Conservation (phyloP, 2,113 vertebrate species). For the Paracanthobrama guichenoti region DNA sequence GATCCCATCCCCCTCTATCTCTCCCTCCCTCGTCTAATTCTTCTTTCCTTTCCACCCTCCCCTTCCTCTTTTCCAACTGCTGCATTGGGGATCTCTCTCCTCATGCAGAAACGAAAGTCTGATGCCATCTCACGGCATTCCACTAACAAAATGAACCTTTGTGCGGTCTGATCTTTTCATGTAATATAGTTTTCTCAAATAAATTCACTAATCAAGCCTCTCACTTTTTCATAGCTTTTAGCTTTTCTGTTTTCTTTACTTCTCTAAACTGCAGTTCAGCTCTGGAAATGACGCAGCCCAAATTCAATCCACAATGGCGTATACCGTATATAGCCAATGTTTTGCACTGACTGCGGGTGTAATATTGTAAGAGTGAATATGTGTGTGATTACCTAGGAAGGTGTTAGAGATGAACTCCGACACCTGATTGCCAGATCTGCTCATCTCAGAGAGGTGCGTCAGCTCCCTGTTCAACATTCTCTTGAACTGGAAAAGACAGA, state of each 20-base stretch:
- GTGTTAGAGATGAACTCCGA: constrained; percentile 95
- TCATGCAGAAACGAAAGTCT: constrained; percentile 33
- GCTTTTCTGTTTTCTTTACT: not conserved
- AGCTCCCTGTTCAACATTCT: constrained; percentile 96
- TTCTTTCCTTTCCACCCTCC: constrained; percentile 24
- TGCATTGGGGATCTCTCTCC: constrained; percentile 50
- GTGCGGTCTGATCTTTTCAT: not conserved
- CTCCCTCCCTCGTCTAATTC: not conserved
- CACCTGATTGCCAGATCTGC: constrained; percentile 94
- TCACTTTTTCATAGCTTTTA: not conserved
- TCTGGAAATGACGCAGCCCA: not conserved
- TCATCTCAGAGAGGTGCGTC: constrained; percentile 92
- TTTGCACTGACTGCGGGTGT: constrained; percentile 30
- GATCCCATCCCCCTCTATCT: constrained; percentile 31
- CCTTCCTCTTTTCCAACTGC: constrained; percentile 35
- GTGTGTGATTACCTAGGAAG: constrained; percentile 82
- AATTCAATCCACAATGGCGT: constrained; percentile 8
- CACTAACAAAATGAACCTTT: constrained; percentile 20
- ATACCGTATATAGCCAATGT: not conserved
- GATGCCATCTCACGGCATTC: constrained; percentile 28
- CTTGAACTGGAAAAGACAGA: constrained; percentile 82
- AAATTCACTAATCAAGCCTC: not conserved
- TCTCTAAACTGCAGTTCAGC: not conserved
- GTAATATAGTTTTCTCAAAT: not conserved
- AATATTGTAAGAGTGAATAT: not conserved